phyloP scores from a whole-genome alignment of 2,888 invertebrate genomes.

The Heliconius ismenius region DNA sequence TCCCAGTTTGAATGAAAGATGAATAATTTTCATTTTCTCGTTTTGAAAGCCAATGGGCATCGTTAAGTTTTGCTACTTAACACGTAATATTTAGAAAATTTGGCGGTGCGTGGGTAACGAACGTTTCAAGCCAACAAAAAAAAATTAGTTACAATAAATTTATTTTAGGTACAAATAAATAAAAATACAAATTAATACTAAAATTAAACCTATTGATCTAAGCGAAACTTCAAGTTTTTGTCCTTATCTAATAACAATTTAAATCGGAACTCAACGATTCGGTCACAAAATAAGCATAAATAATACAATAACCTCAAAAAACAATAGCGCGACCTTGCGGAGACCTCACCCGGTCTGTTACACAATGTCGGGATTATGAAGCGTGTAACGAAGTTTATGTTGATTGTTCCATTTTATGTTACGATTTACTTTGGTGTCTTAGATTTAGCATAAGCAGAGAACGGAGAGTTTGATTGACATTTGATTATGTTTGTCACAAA shows the following conservation, averaged over 20 bases:
- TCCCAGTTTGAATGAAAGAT: too few relatives aligned
- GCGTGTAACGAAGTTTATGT: slow-evolving; percentile 22
- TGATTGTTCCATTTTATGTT: slow-evolving; percentile 3
- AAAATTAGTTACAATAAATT: too few relatives aligned
- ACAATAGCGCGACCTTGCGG: slow-evolving; percentile 31
- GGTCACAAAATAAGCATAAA: slow-evolving; percentile 13
- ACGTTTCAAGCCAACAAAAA: too few relatives aligned
- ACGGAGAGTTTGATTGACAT: background rate
- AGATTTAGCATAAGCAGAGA: background rate
- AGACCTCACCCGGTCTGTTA: slow-evolving; percentile 35
- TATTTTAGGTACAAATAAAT: too few relatives aligned
- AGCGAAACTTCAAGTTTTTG: background rate
- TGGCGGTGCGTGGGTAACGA: too few relatives aligned
- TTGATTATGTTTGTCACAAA: too few relatives aligned
- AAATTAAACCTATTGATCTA: background rate
- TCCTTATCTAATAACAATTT: background rate
- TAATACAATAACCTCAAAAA: slow-evolving; percentile 20
- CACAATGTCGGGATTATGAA: slow-evolving; percentile 20
- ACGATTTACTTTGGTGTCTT: background rate
- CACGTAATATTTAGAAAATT: too few relatives aligned
- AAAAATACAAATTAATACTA: too few relatives aligned
- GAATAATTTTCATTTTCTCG: too few relatives aligned
- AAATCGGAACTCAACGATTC: background rate
- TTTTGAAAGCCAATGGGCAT: too few relatives aligned
- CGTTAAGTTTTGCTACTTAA: too few relatives aligned